These are phyloP conservation scores for Parnassius glacialis DNA, from an alignment of 2,888 invertebrate genomes.

Conservation along the genomic window DNA sequence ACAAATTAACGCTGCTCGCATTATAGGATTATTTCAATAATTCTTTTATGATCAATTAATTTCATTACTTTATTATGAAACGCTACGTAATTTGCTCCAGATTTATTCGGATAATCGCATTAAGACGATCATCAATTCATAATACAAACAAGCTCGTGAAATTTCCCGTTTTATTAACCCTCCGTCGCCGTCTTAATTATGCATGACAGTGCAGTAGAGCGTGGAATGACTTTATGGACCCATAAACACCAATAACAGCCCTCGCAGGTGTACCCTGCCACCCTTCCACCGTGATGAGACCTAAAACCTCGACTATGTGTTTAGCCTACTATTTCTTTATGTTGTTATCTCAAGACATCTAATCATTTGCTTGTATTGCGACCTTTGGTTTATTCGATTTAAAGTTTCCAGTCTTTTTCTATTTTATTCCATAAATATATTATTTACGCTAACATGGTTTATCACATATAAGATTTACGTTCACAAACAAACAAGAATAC, in stretches of 20 bases:
- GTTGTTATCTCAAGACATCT: slow-evolving; percentile 4
- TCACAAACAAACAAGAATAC: too few species aligned
- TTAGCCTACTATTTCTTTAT: neutral
- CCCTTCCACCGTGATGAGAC: slow-evolving; percentile 10
- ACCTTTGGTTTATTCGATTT: neutral
- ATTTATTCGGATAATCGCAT: slow-evolving; percentile 10
- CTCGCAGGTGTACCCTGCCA: slow-evolving; percentile 44
- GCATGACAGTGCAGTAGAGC: slow-evolving; percentile 56
- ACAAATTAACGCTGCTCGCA: too few species aligned
- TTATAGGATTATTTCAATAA: too few species aligned
- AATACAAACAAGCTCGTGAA: slow-evolving; percentile 32
- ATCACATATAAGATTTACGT: too few species aligned
- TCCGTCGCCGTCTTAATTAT: slow-evolving; percentile 53
- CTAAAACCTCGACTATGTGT: slow-evolving; percentile 15
- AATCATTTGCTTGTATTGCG: slow-evolving; percentile 11
- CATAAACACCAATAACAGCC: slow-evolving; percentile 55
- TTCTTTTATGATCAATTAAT: too few species aligned
- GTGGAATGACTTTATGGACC: slow-evolving; percentile 58
- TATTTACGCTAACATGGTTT: too few species aligned
- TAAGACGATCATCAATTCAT: slow-evolving; percentile 30
- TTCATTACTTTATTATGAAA: slow-evolving; percentile 3
- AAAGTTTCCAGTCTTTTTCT: too few species aligned
- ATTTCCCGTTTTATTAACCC: slow-evolving; percentile 40
- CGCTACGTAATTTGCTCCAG: slow-evolving; percentile 11
- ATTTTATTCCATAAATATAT: too few species aligned